Evolutionary conservation across 2,113 vertebrate genomes (phyloP).

Genomic region (Tachysurus fulvidraco): DNA sequence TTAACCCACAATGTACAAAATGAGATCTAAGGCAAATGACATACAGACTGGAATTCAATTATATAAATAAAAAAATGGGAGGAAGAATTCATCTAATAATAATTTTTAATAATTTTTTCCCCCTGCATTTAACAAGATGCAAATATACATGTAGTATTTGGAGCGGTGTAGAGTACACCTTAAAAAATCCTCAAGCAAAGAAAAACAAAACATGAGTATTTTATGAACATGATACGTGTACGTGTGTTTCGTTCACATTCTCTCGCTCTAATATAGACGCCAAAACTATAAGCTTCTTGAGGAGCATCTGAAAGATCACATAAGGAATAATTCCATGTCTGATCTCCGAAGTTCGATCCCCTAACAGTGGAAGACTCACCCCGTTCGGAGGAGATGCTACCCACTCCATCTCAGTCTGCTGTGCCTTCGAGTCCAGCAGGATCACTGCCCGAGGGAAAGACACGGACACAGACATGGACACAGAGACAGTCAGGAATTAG

Average conservation of each 20-base stretch:
- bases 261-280: neutral
- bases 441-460: conserved; percentile 82
- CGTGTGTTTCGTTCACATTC: neutral
- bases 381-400: conserved; percentile 97
- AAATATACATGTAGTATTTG: neutral
- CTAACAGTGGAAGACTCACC: conserved; percentile 75
- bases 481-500: conserved; percentile 13
- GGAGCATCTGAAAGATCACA: neutral
- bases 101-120: too few relatives aligned
- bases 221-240: neutral
- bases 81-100: neutral
- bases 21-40: neutral
- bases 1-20: neutral
- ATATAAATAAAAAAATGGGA: neutral
- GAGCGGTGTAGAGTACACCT: too few relatives aligned
- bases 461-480: conserved; percentile 41
- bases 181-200: neutral
- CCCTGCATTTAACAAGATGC: neutral
- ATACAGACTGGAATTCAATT: neutral
- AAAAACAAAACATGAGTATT: too few relatives aligned
- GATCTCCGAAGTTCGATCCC: neutral
- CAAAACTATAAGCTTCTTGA: neutral
- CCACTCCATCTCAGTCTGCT: conserved; percentile 99
- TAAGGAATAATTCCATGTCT: conserved; percentile 7
- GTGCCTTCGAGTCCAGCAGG: conserved; percentile 98